A percentile compares a stretch with the other conserved stretches of the same genome.
Evolutionary conservation across 92 coral and sea anemone species (phyloP).

Genomic region (Siderastrea radians): DNA sequence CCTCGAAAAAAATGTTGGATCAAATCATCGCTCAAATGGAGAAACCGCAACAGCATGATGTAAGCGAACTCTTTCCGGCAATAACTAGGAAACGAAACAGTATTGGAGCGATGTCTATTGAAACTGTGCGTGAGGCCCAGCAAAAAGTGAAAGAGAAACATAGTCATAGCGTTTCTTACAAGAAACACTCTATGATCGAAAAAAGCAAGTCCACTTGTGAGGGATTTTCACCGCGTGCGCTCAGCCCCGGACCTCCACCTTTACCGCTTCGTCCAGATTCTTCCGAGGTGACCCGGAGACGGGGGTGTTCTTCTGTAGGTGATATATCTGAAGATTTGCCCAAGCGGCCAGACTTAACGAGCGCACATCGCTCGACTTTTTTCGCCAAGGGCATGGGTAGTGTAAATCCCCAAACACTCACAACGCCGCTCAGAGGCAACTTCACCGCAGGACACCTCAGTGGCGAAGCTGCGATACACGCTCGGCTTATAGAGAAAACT

Average conservation of each 20-base stretch:
- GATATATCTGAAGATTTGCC: conserved; percentile 66
- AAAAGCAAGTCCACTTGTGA: conserved; percentile 40
- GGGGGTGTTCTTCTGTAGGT: conserved; percentile 60
- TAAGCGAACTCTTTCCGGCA: conserved; percentile 56
- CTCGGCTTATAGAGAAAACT: conserved; percentile 48
- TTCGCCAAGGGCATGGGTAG: conserved; percentile 70
- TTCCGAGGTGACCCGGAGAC: conserved; percentile 32
- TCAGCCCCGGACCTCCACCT: conserved; percentile 61
- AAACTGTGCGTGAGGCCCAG: conserved; percentile 9
- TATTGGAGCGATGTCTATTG: conserved; percentile 39
- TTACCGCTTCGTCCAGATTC: conserved; percentile 63
- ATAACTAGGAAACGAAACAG: conserved; percentile 59
- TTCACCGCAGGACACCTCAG: conserved; percentile 19
- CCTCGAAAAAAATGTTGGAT: conserved; percentile 40
- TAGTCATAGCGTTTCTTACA: background rate
- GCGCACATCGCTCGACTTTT: conserved; percentile 36
- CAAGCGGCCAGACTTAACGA: conserved; percentile 48
- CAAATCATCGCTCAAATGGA: conserved; percentile 72
- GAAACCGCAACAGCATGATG: conserved; percentile 60
- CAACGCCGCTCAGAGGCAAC: conserved; percentile 5
- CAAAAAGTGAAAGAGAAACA: conserved; percentile 1
- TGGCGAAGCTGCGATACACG: conserved; percentile 51
- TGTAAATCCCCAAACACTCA: conserved; percentile 26
- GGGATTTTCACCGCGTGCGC: background rate
- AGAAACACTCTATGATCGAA: conserved; percentile 33